A percentile compares a stretch with the other conserved stretches of the same genome.
These are phyloP conservation scores for Drosophila anomelani DNA, from an alignment of 2,888 invertebrate genomes.

Conservation along the genomic window DNA sequence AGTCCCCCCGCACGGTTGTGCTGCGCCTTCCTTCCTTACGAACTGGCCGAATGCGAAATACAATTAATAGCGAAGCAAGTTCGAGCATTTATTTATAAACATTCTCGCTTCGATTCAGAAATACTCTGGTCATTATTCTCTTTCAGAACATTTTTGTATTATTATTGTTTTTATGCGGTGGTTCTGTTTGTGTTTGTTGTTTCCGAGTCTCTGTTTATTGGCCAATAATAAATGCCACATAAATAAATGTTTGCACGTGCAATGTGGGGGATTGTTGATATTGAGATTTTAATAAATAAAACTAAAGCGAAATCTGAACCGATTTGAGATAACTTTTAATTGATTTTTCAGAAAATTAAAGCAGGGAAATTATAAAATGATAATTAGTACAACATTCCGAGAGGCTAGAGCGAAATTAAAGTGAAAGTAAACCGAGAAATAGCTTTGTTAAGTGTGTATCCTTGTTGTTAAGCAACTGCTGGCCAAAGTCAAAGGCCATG, in stretches of 20 bases:
- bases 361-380: neutral
- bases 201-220: constrained; percentile 59
- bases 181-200: neutral
- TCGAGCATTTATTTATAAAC: constrained; percentile 72
- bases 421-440: neutral
- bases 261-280: too few species aligned
- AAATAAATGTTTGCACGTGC: constrained; percentile 68
- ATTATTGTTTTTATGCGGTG: constrained; percentile 28
- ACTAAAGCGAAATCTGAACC: neutral
- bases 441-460: neutral
- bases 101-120: constrained; percentile 68
- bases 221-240: constrained; percentile 60
- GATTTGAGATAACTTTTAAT: neutral
- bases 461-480: neutral
- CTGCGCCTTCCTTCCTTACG: constrained; percentile 7
- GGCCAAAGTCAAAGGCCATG: constrained; percentile 62
- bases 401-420: neutral
- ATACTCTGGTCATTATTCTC: constrained; percentile 66
- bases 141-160: constrained; percentile 21
- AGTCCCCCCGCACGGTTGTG: constrained; percentile 10
- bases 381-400: constrained; percentile 16
- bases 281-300: neutral
- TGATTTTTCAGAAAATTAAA: neutral
- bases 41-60: constrained; percentile 44
- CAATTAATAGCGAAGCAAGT: constrained; percentile 63